A percentile compares a stretch with the other conserved stretches of the same genome.
These are phyloP conservation scores for Myotis davidii DNA, from an alignment of 2,113 vertebrate species.

Conservation along the genomic window DNA sequence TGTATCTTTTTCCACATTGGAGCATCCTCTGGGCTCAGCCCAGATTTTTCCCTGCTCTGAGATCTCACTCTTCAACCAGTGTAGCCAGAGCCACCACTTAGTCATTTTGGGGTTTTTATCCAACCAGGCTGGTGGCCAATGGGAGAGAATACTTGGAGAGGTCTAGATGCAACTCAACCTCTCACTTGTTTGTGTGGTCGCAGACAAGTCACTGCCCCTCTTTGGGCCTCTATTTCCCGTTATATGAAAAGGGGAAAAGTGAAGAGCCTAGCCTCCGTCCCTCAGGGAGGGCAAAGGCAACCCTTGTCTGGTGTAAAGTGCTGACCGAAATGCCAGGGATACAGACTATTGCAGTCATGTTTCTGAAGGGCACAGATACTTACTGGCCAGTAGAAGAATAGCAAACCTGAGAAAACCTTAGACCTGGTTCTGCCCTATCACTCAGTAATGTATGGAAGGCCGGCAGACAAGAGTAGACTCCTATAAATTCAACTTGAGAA, in stretches of 20 bases:
- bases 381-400: neutral
- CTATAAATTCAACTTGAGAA: neutral
- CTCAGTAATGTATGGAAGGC: neutral
- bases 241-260: neutral
- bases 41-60: neutral
- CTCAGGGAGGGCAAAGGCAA: neutral
- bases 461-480: neutral
- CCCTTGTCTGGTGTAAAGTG: neutral
- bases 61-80: neutral
- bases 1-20: neutral
- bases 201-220: neutral
- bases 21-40: neutral
- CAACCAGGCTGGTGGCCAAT: neutral
- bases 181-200: neutral
- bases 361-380: conserved; percentile 1
- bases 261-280: neutral
- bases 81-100: neutral
- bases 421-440: neutral
- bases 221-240: neutral
- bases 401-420: neutral
- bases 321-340: neutral
- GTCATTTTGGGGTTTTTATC: neutral
- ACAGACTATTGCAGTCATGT: neutral
- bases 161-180: neutral
- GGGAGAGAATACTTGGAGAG: neutral